phyloP scores from a whole-genome alignment of 2,888 invertebrate genomes.

The Rhaphigaster nebulosa region DNA sequence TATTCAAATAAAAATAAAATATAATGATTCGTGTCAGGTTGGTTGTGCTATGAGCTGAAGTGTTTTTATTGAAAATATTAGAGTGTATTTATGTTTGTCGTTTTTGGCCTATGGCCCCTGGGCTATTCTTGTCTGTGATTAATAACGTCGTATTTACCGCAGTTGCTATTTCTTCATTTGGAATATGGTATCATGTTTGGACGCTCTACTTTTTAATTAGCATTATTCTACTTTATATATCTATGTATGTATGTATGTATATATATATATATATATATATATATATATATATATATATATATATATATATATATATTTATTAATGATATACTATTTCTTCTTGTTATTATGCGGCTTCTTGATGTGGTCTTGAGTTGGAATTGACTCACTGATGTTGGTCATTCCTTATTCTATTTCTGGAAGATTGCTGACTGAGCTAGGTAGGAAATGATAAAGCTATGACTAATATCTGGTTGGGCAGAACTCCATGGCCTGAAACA shows the following conservation, averaged over 20 bases:
- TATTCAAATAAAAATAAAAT: no score
- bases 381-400: not conserved
- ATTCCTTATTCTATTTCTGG: slow-evolving; percentile 27
- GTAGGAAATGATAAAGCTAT: not conserved
- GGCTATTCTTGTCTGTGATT: not conserved
- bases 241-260: no score
- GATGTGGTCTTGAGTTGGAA: not conserved
- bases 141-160: not conserved
- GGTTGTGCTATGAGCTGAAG: not conserved
- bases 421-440: not conserved
- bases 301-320: no score
- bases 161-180: not conserved
- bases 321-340: not conserved
- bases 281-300: no score
- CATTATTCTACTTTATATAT: not conserved
- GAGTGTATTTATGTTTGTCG: slow-evolving; percentile 2
- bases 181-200: not conserved
- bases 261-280: no score
- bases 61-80: slow-evolving; percentile 14
- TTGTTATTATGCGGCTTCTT: not conserved
- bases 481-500: not conserved
- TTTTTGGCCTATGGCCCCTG: not conserved
- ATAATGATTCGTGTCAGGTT: not conserved
- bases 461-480: not conserved
- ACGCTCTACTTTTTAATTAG: not conserved